Evolutionary conservation across 1,140 invertebrate species (phyloP), one percentile per base, ranked within the genome.

Genomic region (Drosophila lacteicornis): DNA sequence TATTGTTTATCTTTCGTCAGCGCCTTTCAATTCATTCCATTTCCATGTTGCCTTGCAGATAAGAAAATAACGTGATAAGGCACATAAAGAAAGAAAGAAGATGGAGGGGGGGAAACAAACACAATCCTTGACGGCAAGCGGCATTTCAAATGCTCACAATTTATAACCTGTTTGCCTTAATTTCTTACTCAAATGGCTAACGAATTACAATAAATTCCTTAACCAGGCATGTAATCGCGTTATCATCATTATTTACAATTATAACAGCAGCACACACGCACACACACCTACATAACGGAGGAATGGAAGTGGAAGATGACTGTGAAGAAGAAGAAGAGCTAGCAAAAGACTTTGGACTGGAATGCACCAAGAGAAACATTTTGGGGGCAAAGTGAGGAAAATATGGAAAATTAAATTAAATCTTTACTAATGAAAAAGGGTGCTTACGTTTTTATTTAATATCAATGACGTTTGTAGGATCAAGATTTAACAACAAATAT

Each of bases 201-300:
- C 57, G 80, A 83, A 85, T 79, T 85, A 86, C 75, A 85, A 85
- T 85, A 85, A 85, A 85, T 85, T 85, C 82, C 74, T 79, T 85
- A 82, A 75, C 79, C 63, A 82, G 65, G 75, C 65, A 59, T 85
- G 75, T 86, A 85, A 86, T 85, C 82, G 82, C 67, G 79, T 85
- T 85, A 85, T 85, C 82, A 85, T 86, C 79, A 86, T 81, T 85
- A 85, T 85, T 86, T 85, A 85, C 79, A 81, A 81, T 81, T 81
- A 80, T 60, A 80, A 69, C 73, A 85, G 75, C 60, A 56, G 73
- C 77, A 79, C 42, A 30, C 50, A 56, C 33, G 51, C 65, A 63
- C 25, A 49, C 30, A 50, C 40, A 79, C 42, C 62, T 38, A 63
- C 36, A 36, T 45, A 36, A 11, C 58, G 30, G 33, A n/a, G 43